Evolutionary conservation across 2,797 vertebrate species (phyloP).

Genomic region (Manis javanica): DNA sequence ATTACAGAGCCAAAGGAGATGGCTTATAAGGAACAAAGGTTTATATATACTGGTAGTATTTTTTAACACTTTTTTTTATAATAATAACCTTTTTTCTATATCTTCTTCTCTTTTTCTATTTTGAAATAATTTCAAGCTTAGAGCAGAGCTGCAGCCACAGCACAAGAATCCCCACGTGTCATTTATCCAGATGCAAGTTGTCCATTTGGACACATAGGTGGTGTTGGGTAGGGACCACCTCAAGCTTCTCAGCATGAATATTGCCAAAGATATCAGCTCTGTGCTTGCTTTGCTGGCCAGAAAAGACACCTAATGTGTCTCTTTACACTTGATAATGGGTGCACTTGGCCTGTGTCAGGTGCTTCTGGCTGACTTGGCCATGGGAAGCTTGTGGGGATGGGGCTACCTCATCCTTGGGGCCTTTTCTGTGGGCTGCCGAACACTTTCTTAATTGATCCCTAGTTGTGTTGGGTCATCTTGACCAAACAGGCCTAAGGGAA

Average conservation of each 20-base stretch:
- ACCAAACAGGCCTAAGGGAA: background rate
- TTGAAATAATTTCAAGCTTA: background rate
- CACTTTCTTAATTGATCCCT: background rate
- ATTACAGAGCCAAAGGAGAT: background rate
- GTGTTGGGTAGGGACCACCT: fast-evolving
- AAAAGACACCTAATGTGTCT: too few species aligned
- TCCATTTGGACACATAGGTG: background rate
- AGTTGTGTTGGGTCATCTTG: too few species aligned
- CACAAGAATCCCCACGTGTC: background rate
- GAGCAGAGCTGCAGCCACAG: background rate
- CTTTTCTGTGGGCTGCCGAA: background rate
- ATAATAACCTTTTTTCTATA: too few species aligned
- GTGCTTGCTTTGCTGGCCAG: too few species aligned
- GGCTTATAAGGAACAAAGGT: background rate
- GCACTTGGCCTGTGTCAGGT: fast-evolving
- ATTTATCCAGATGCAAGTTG: fast-evolving
- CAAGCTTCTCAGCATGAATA: background rate
- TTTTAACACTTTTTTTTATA: background rate
- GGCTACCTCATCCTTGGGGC: background rate
- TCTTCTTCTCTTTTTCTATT: background rate
- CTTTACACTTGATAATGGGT: fast-evolving
- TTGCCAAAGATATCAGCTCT: background rate
- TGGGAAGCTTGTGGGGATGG: fast-evolving
- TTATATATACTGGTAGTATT: background rate
- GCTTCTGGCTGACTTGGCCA: background rate